Conservation (phyloP, 2,113 vertebrate species). For the Oreochromis tanganicae region DNA sequence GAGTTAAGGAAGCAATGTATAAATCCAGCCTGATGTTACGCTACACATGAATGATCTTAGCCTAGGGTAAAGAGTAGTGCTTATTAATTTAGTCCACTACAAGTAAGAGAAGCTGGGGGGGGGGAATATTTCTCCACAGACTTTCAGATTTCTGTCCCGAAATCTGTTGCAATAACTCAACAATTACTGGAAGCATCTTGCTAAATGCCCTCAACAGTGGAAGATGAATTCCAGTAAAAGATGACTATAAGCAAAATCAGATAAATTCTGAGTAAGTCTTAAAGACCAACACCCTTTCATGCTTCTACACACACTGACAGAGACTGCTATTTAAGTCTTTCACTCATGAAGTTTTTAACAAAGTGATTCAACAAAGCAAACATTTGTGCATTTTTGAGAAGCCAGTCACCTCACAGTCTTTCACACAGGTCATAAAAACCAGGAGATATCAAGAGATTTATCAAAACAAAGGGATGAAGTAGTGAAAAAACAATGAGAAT, state of each 20-base stretch:
- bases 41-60: accelerated
- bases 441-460: background rate
- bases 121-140: background rate
- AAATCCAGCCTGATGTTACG: background rate
- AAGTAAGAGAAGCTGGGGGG: background rate
- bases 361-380: background rate
- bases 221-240: background rate
- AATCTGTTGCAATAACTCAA: background rate
- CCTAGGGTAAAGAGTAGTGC: background rate
- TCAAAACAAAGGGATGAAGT: background rate
- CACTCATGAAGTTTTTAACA: accelerated
- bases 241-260: background rate
- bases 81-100: background rate
- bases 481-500: accelerated
- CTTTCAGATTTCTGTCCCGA: background rate
- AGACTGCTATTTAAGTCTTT: background rate
- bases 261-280: background rate
- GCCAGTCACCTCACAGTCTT: background rate
- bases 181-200: constrained; percentile 30
- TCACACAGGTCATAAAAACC: background rate
- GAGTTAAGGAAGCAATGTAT: background rate
- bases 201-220: background rate
- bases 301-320: background rate
- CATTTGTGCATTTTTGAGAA: background rate
- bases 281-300: background rate